Conservation (phyloP, 2,113 vertebrate genomes). For the Erinaceus europaeus region DNA sequence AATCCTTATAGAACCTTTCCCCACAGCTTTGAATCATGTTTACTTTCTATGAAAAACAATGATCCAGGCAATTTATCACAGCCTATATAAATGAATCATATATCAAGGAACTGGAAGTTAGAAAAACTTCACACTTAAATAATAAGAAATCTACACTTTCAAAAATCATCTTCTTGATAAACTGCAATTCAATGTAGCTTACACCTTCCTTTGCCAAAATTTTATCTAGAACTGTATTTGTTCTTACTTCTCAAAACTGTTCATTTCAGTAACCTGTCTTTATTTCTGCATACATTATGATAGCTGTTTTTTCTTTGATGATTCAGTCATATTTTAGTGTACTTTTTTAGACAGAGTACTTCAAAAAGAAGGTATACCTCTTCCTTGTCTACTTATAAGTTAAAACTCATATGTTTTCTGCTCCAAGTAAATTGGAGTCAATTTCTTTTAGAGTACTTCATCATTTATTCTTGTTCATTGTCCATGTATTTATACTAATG, state of each 20-base stretch:
- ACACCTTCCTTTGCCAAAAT: not conserved
- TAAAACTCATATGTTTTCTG: not conserved
- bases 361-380: not conserved
- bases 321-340: not conserved
- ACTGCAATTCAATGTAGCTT: too few species aligned
- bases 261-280: not conserved
- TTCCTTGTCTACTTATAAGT: conserved; percentile 28
- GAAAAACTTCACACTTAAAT: conserved; percentile 41
- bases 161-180: too few species aligned
- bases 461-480: not conserved
- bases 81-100: conserved; percentile 17
- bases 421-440: not conserved
- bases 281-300: not conserved
- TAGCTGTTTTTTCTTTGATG: not conserved
- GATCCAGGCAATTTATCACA: not conserved
- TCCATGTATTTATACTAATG: not conserved
- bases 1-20: conserved; percentile 26
- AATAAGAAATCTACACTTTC: not conserved
- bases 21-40: conserved; percentile 1
- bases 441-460: not conserved
- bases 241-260: conserved; percentile 1
- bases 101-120: not conserved
- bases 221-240: not conserved
- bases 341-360: conserved; percentile 24
- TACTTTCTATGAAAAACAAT: not conserved